Evolutionary conservation across 2,113 vertebrate genomes (phyloP).

Genomic region (cattle (Bos taurus)): ARS-UCD2.0 NC_037336.1:36374001-36374500

Average conservation of each 20-base stretch:
- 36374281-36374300: conserved; percentile 81
- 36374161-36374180: conserved; percentile 65
- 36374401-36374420: conserved; percentile 68
- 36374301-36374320: conserved; percentile 73
- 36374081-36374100: conserved; percentile 79
- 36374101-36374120: conserved; percentile 65
- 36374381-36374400: conserved; percentile 82
- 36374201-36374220: conserved; percentile 69
- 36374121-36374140: conserved; percentile 74
- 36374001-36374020: conserved; percentile 77
- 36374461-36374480: conserved; percentile 87
- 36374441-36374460: conserved; percentile 75
- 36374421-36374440: conserved; percentile 75
- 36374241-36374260: conserved; percentile 73
- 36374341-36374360: conserved; percentile 86
- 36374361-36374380: conserved; percentile 74
- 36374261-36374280: conserved; percentile 81
- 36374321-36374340: conserved; percentile 80
- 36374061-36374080: conserved; percentile 72
- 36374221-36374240: conserved; percentile 78
- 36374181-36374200: conserved; percentile 70
- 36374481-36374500: conserved; percentile 89
- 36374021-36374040: conserved; percentile 71
- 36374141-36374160: conserved; percentile 71
- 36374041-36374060: conserved; percentile 64